Conservation (phyloP, 2,113 vertebrate genomes). For the Ranitomeya variabilis region DNA sequence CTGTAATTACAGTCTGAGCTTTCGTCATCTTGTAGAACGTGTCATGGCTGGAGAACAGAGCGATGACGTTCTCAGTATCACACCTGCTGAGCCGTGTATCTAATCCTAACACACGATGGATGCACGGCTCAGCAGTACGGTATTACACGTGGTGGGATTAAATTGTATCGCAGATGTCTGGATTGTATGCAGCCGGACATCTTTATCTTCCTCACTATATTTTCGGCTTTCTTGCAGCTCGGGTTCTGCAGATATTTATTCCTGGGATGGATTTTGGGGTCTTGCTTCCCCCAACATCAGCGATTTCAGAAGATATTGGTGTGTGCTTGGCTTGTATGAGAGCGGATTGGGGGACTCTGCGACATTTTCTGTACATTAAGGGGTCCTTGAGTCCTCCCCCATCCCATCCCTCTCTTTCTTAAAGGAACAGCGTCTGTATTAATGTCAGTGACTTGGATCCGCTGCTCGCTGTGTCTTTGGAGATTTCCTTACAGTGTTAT, state of each 20-base stretch:
- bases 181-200: neutral
- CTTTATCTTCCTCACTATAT: no score
- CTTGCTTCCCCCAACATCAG: neutral
- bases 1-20: neutral
- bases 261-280: neutral
- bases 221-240: neutral
- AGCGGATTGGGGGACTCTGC: neutral
- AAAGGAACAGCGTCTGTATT: neutral
- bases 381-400: neutral
- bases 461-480: neutral
- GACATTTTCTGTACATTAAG: neutral
- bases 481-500: conserved; percentile 36
- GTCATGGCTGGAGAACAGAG: neutral
- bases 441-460: neutral
- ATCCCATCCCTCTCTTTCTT: neutral
- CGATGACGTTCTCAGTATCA: no score
- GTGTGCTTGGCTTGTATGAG: neutral
- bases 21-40: neutral
- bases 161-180: neutral
- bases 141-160: neutral
- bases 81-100: no score
- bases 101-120: neutral
- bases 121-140: neutral
- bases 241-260: neutral
- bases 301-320: neutral